Conservation (phyloP, 2,888 invertebrate genomes). For the Hydriomena furcata region DNA sequence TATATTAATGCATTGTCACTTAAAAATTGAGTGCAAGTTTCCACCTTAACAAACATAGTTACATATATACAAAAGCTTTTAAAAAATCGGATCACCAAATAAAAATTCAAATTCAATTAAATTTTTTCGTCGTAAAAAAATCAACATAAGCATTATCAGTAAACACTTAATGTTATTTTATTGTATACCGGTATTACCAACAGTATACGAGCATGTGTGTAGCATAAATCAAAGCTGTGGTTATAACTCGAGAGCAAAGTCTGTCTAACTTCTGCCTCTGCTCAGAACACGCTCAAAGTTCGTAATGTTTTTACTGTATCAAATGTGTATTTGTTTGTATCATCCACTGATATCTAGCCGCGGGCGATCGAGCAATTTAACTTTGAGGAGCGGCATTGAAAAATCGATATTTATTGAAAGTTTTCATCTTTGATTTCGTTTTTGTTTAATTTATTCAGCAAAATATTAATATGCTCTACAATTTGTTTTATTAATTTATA, state of each 20-base stretch:
- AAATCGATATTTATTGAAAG: background rate
- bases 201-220: conserved; percentile 18
- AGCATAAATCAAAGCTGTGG: conserved; percentile 45
- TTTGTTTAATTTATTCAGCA: no score
- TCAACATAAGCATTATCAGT: no score
- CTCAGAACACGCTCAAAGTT: conserved; percentile 36
- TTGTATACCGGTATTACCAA: background rate
- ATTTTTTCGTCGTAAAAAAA: no score
- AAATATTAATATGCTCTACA: no score
- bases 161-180: background rate
- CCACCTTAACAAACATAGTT: no score
- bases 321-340: conserved; percentile 27
- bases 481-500: no score
- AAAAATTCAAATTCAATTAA: no score
- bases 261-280: conserved; percentile 44
- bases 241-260: conserved; percentile 39
- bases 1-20: no score
- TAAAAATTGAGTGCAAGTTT: no score
- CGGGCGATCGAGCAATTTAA: conserved; percentile 30
- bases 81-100: no score
- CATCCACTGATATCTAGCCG: conserved; percentile 15
- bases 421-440: background rate
- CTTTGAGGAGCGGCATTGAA: conserved; percentile 16
- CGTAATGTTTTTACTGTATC: conserved; percentile 22
- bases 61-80: no score